Percentiles rank a stretch among this genome's conserved stretches.
phyloP scores from a whole-genome alignment of 1,140 invertebrate species.

The Bombus terrestris region DNA sequence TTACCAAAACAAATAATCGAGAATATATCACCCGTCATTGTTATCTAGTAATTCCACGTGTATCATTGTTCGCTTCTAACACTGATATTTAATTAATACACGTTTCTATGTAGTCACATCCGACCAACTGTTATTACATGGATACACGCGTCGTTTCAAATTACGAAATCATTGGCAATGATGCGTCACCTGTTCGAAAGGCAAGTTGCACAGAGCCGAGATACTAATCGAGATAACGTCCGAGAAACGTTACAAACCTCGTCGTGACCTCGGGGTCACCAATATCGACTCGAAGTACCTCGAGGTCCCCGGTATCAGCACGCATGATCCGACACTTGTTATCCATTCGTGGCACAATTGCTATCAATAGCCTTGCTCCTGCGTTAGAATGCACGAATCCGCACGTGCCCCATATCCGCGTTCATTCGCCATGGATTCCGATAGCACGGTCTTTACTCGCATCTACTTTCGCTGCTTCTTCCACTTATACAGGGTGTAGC shows the following conservation, averaged over 20 bases:
- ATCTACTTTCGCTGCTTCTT: too few species aligned
- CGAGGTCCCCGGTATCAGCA: background rate
- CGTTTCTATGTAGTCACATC: background rate
- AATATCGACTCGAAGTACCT: background rate
- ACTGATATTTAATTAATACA: background rate
- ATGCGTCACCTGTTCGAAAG: too few species aligned
- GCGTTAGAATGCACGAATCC: background rate
- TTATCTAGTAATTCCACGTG: background rate
- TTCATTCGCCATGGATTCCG: too few species aligned
- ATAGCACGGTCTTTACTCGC: background rate
- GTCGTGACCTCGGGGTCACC: background rate
- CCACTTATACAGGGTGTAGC: too few species aligned
- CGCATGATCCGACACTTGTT: constrained; percentile 4
- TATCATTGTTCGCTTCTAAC: background rate
- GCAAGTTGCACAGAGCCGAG: background rate
- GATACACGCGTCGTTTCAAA: background rate
- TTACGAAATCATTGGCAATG: background rate
- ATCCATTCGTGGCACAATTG: background rate
- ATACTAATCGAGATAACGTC: background rate
- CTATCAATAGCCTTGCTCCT: background rate
- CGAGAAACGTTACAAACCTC: background rate
- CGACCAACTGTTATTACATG: background rate
- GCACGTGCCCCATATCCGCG: background rate
- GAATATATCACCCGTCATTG: too few species aligned
- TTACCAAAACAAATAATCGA: background rate